A percentile compares a stretch with the other conserved stretches of the same genome.
phyloP scores from a whole-genome alignment of 2,888 invertebrate species.

The Heliconius aoede region DNA sequence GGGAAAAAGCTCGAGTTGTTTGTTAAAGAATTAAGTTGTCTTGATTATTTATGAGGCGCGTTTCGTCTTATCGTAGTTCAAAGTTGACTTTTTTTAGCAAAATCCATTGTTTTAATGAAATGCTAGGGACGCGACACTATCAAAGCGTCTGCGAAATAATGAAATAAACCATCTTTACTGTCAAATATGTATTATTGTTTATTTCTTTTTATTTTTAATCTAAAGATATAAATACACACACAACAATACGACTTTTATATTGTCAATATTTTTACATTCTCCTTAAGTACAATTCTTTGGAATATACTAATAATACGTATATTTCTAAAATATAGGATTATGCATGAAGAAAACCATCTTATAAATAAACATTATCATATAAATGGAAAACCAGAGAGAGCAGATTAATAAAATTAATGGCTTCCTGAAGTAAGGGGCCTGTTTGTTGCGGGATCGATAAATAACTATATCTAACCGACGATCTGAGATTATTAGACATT shows the following conservation, averaged over 20 bases:
- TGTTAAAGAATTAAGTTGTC: slow-evolving; percentile 42
- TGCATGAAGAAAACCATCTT: not conserved
- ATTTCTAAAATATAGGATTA: not conserved
- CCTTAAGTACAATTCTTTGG: not conserved
- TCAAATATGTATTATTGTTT: not conserved
- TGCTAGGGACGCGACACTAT: not conserved
- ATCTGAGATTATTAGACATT: slow-evolving; percentile 39
- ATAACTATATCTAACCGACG: slow-evolving; percentile 40
- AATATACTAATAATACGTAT: not conserved
- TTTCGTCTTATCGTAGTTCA: slow-evolving; percentile 21
- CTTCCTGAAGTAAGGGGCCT: slow-evolving; percentile 36
- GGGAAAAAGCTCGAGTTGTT: slow-evolving; percentile 39
- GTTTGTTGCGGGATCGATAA: slow-evolving; percentile 42
- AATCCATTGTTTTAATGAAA: slow-evolving; percentile 18
- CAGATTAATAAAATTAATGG: slow-evolving; percentile 45
- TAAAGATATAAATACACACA: not conserved
- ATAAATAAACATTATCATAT: slow-evolving; percentile 44
- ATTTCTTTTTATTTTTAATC: not conserved
- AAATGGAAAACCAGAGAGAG: slow-evolving; percentile 40
- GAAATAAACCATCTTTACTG: not conserved
- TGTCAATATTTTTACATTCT: not conserved
- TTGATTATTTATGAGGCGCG: slow-evolving; percentile 41
- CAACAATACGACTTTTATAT: not conserved
- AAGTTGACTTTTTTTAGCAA: slow-evolving; percentile 14
- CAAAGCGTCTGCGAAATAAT: not conserved